A percentile compares a stretch with the other conserved stretches of the same genome.
phyloP scores from a whole-genome alignment of 2,888 invertebrate species.

The Andrena marginata region DNA sequence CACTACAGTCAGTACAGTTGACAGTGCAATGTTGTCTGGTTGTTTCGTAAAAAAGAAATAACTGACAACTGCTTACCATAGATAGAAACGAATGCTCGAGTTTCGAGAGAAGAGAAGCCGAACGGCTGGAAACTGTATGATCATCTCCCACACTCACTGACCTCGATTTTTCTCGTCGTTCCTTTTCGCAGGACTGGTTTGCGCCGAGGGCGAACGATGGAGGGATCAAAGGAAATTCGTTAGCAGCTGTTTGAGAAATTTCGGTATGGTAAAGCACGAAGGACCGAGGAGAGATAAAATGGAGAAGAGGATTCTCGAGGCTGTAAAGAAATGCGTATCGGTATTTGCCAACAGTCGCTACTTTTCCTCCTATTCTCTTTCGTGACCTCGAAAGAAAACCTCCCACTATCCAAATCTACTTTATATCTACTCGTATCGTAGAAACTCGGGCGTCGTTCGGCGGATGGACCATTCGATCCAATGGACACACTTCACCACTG shows the following conservation, averaged over 20 bases:
- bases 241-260: slow-evolving; percentile 89
- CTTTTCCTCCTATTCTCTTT: background rate
- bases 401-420: background rate
- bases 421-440: slow-evolving; percentile 37
- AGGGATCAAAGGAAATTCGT: slow-evolving; percentile 92
- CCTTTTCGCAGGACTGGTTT: slow-evolving; percentile 90
- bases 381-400: background rate
- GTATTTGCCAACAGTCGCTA: slow-evolving; percentile 80
- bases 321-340: slow-evolving; percentile 88
- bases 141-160: slow-evolving; percentile 20
- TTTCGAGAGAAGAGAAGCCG: slow-evolving; percentile 16
- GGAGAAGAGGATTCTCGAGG: slow-evolving; percentile 88
- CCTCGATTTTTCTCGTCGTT: background rate
- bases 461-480: slow-evolving; percentile 85
- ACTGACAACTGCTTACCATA: background rate
- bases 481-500: slow-evolving; percentile 88
- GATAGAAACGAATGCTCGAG: background rate
- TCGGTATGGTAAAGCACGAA: slow-evolving; percentile 89
- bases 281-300: slow-evolving; percentile 88
- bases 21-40: background rate
- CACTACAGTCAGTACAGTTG: too few species aligned
- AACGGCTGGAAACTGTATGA: background rate
- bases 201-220: slow-evolving; percentile 93
- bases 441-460: slow-evolving; percentile 74
- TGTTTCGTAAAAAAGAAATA: background rate